phyloP scores from a whole-genome alignment of 2,113 vertebrate genomes.

The Nematolebias whitei region DNA sequence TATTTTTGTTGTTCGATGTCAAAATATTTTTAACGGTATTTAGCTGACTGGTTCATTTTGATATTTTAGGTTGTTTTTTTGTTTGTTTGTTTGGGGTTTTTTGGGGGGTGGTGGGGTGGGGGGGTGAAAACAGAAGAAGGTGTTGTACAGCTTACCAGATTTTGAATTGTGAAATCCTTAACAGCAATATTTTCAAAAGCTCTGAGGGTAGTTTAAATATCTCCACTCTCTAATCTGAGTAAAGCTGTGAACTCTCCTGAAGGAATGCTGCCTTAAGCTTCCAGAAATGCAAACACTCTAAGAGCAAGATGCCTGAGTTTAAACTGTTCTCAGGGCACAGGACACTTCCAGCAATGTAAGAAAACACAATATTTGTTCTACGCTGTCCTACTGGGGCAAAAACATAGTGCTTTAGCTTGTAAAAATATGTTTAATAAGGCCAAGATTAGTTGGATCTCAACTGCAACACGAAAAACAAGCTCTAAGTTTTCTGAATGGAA shows the following conservation, averaged over 20 bases:
- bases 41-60: background rate
- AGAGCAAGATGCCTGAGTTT: slow-evolving; percentile 10
- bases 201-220: background rate
- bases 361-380: slow-evolving; percentile 16
- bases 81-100: too few relatives aligned
- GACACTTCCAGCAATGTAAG: slow-evolving; percentile 2
- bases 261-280: slow-evolving; percentile 13
- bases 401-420: slow-evolving; percentile 17
- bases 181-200: background rate
- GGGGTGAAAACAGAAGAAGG: background rate
- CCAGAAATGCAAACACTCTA: background rate
- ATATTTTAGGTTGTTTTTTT: background rate
- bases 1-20: background rate
- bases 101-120: too few relatives aligned
- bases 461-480: slow-evolving; percentile 27
- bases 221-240: background rate
- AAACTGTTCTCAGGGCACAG: slow-evolving; percentile 17
- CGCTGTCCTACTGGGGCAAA: slow-evolving; percentile 23
- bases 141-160: background rate
- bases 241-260: slow-evolving; percentile 24
- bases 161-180: background rate
- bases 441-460: slow-evolving; percentile 25
- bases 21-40: background rate
- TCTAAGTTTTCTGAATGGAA: slow-evolving; percentile 19
- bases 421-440: slow-evolving; percentile 23